phyloP scores from a whole-genome alignment of 2,888 invertebrate genomes.

The Drosophila limbata region DNA sequence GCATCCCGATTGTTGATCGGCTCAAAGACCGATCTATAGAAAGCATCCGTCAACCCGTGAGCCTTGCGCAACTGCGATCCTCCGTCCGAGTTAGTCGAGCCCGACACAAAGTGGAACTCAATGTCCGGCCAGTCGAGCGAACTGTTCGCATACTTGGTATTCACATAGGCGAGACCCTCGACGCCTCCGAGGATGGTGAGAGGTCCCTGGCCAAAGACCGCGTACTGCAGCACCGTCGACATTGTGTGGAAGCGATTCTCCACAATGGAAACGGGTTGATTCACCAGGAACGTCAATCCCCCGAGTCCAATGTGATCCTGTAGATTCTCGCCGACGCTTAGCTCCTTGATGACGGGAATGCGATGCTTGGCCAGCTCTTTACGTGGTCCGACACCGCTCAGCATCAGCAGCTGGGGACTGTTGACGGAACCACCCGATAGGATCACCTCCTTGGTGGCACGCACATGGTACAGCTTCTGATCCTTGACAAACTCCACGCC shows the following conservation, averaged over 20 bases:
- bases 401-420: constrained; percentile 96
- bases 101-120: constrained; percentile 95
- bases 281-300: constrained; percentile 93
- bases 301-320: constrained; percentile 96
- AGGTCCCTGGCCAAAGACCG: constrained; percentile 93
- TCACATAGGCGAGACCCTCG: constrained; percentile 95
- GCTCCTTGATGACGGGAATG: constrained; percentile 92
- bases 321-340: constrained; percentile 93
- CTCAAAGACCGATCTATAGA: constrained; percentile 91
- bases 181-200: constrained; percentile 95
- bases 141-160: constrained; percentile 93
- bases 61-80: constrained; percentile 92
- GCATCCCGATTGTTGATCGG: constrained; percentile 91
- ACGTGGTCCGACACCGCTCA: constrained; percentile 94
- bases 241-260: constrained; percentile 92
- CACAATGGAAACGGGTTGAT: constrained; percentile 92
- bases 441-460: constrained; percentile 94
- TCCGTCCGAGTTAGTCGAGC: constrained; percentile 94
- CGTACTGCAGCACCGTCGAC: constrained; percentile 93
- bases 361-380: constrained; percentile 90
- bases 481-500: constrained; percentile 93
- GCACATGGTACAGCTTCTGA: constrained; percentile 89
- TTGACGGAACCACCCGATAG: constrained; percentile 96
- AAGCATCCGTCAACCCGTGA: constrained; percentile 91
- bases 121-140: constrained; percentile 95